phyloP scores from a whole-genome alignment of 2,113 vertebrate genomes.

The Tapirus terrestris region DNA sequence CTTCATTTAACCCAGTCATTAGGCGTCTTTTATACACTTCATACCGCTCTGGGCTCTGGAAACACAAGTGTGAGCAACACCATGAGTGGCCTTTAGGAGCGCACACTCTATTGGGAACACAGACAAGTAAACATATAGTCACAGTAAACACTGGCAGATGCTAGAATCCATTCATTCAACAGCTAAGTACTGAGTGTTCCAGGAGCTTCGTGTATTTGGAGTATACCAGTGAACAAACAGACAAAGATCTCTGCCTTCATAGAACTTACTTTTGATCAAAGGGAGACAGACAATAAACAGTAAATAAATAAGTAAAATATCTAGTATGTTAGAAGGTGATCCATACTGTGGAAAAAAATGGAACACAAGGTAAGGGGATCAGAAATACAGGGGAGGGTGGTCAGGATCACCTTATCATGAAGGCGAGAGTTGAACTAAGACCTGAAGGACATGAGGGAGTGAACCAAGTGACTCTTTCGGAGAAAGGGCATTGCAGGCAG shows the following conservation, averaged over 20 bases:
- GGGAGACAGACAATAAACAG: not conserved
- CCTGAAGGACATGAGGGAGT: not conserved
- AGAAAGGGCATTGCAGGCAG: not conserved
- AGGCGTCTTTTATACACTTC: not conserved
- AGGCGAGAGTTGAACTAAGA: not conserved
- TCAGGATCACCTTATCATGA: not conserved
- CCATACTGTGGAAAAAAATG: not conserved
- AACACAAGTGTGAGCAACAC: too few species aligned
- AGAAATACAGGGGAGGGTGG: not conserved
- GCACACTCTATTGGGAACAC: not conserved
- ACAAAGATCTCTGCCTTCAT: not conserved
- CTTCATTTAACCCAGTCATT: not conserved
- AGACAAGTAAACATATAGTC: not conserved
- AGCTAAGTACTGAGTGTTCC: not conserved
- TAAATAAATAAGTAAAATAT: not conserved
- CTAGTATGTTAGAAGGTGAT: not conserved
- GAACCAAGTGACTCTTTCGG: not conserved
- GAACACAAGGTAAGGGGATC: not conserved
- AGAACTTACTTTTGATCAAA: not conserved
- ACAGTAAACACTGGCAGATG: not conserved
- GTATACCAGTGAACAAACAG: not conserved
- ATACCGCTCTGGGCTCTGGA: not conserved
- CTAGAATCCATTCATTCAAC: not conserved
- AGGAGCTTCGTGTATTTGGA: fast-evolving
- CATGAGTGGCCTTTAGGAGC: not conserved